Percentiles rank a stretch among this genome's conserved stretches.
Evolutionary conservation across 2,113 vertebrate species (phyloP).

Genomic region (Sphaerodactylus townsendi): DNA sequence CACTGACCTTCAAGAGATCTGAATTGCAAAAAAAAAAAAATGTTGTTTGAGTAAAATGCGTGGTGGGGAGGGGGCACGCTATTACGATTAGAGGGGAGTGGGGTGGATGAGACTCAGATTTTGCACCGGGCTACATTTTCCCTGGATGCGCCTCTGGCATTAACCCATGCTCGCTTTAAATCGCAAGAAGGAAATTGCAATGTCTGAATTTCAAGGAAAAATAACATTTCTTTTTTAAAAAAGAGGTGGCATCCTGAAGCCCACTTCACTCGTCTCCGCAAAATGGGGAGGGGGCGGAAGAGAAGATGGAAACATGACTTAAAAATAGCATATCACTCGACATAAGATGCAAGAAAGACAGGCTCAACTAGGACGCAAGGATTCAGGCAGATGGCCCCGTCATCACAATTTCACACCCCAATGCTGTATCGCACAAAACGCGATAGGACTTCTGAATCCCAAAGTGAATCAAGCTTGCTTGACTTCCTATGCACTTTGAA

Average conservation of each 20-base stretch:
- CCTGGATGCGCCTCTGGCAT: too few relatives aligned
- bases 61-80: too few relatives aligned
- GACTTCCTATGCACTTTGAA: background rate
- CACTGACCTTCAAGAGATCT: too few relatives aligned
- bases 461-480: background rate
- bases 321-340: background rate
- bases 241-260: background rate
- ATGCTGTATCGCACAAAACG: background rate
- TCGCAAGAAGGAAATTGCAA: background rate
- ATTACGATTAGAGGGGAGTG: too few relatives aligned
- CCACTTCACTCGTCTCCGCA: background rate
- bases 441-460: background rate
- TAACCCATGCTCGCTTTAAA: background rate
- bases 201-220: too few relatives aligned
- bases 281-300: background rate
- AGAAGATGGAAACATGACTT: background rate
- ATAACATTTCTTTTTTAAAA: too few relatives aligned
- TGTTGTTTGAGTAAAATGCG: too few relatives aligned
- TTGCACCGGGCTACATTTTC: too few relatives aligned
- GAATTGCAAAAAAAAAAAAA: too few relatives aligned
- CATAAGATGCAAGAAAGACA: background rate
- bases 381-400: constrained; percentile 5
- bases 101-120: too few relatives aligned
- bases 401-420: constrained; percentile 9
- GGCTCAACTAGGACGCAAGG: background rate